Percentiles rank a stretch among this genome's conserved stretches.
phyloP scores from a whole-genome alignment of 2,113 vertebrate species.

The Grammomys dolichurus region DNA sequence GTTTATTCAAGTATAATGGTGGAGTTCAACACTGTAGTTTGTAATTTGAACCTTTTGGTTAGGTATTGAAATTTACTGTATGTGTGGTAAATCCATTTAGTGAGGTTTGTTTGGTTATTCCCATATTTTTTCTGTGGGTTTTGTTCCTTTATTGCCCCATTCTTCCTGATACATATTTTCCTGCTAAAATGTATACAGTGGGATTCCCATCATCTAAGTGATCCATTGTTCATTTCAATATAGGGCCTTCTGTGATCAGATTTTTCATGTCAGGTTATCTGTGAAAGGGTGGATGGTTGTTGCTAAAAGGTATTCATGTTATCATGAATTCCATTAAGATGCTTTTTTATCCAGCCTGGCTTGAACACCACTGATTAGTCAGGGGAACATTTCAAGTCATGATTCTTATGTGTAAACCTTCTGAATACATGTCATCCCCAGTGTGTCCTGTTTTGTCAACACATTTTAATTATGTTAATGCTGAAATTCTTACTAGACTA shows the following conservation, averaged over 20 bases:
- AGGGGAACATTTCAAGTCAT: background rate
- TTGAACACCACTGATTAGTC: background rate
- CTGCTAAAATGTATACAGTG: background rate
- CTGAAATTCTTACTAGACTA: background rate
- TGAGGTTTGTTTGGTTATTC: background rate
- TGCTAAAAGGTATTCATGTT: background rate
- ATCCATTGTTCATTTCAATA: background rate
- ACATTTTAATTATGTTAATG: background rate
- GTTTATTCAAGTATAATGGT: background rate
- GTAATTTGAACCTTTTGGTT: background rate
- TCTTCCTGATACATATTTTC: background rate
- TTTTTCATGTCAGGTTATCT: background rate
- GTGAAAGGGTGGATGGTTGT: background rate
- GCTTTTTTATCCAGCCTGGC: too few relatives aligned
- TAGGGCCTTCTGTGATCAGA: background rate
- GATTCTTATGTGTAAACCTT: background rate
- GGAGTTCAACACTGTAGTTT: background rate
- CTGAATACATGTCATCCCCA: background rate
- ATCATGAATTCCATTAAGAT: background rate
- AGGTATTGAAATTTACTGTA: background rate
- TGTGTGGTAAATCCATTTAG: background rate
- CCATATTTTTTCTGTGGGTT: background rate
- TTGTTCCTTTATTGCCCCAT: background rate
- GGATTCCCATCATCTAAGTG: background rate
- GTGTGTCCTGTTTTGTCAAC: background rate